Conservation (phyloP, 2,797 vertebrate species). For the Tauraco hartlaubi region DNA sequence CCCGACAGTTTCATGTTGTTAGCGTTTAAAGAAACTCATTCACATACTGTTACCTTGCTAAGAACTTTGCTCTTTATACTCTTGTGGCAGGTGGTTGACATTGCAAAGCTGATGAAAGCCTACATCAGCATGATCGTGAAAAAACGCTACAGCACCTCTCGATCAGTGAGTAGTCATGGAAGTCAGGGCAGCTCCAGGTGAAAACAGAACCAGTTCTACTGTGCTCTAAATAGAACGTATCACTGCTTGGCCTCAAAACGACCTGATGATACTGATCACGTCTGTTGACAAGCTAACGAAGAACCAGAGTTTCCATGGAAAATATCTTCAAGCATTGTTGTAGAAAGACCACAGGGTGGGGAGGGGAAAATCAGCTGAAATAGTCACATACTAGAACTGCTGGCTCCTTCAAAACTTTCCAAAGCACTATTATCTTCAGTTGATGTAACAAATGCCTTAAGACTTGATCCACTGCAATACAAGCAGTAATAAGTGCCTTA, state of each 20-base stretch:
- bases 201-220: slow-evolving; percentile 52
- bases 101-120: slow-evolving; percentile 98
- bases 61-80: neutral
- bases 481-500: slow-evolving; percentile 84
- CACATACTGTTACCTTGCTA: neutral
- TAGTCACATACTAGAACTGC: slow-evolving; percentile 42
- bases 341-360: neutral
- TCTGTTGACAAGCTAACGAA: neutral
- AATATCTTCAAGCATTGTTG: neutral
- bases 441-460: slow-evolving; percentile 79
- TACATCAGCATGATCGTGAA: slow-evolving; percentile 99
- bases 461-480: slow-evolving; percentile 47
- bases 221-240: neutral
- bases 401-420: slow-evolving; percentile 60
- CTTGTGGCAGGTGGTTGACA: slow-evolving; percentile 92
- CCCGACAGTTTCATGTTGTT: neutral
- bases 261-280: neutral
- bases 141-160: slow-evolving; percentile 95
- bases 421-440: slow-evolving; percentile 74
- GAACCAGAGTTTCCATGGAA: slow-evolving; percentile 1
- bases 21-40: neutral
- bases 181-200: slow-evolving; percentile 91
- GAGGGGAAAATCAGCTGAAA: slow-evolving; percentile 16
- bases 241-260: neutral
- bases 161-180: slow-evolving; percentile 91